Evolutionary conservation across 1,140 invertebrate species (phyloP), one percentile per base, ranked within the genome.

Genomic region (Rhopalosiphum maidis): DNA sequence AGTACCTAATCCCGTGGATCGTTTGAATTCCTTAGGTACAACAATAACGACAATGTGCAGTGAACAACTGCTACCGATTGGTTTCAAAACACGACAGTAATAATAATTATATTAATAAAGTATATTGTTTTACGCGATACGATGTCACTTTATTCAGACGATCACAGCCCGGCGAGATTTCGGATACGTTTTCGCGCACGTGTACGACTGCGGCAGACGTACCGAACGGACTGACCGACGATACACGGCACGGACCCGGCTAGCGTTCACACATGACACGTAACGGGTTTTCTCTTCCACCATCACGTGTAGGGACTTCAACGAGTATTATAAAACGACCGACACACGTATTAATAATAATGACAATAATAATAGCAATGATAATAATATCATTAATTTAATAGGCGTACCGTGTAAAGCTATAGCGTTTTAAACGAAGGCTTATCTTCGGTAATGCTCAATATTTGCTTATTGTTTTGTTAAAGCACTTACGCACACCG

Each of bases 201-300:
- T 46, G 85, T 46, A 86, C n/a, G 60, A 35, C 60, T 46, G 2
- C 25, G 85, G 41, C 85, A 41, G 85, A 46, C 41, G 85, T 46
- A 41, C 23, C 41, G 85, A 46, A 46, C 85, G 7, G 43, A 86
- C 85, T 46, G 85, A 86, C 85, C 85, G 23, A 4, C 60, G 60
- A 77, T 77, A n/a, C 8, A 4, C 11, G 25, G 85, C 41, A 9
- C 22, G 85, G 2, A 30, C 41, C 37, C 25, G 85, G 23, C 25
- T 25, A 41, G 22, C 83, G 85, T 41, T 35, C 85, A 46, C 9
- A 41, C 85, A 46, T 25, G 43, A 86, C 85, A 46, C 9, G 85
- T 86, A 86, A 86, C 85, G 85, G 43, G 85, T 86, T 86, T 83
- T 41, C 35, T 86, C 85, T 86, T 43, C 85, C 85, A 86, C 85